Base-by-base conservation (phyloP, 2,797 vertebrate species). In the Streptopelia turtur region DNA sequence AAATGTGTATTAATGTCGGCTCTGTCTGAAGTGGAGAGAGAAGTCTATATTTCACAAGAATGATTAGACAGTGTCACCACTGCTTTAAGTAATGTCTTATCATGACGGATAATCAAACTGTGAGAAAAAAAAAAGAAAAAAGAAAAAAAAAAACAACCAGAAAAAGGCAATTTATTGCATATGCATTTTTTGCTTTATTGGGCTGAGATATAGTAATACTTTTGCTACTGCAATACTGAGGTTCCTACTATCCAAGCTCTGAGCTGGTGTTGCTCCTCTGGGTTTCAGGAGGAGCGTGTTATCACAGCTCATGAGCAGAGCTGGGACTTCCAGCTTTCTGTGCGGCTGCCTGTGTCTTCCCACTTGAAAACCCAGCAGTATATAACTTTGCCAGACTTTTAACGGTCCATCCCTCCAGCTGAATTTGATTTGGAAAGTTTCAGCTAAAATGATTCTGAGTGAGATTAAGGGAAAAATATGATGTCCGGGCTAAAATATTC, bases 1-100 rank as follows among this genome's bases (percentile, higher is more conserved):
- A 99, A 98, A 99, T 98, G 98, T 98, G 98, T 98, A 98, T 98
- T 98, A 98, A 98, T 98, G 98, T 96, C 8, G 91, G 84, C 95
- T 98, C 97, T 98, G 97, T 91, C 98, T 97, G 97, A 97, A 97
- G 97, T 94, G 87, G 84, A 94, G 97, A 96, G 97, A 98, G 97
- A 97, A 98, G 98, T 97, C 98, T 97, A 97, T 98, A 98, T 98
- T 98, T 98, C 98, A 98, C 96, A 97, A 97, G 97, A 97, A 97
- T 98, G 98, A 98, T 98, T 98, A 98, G 97, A 98, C 97, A 98
- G 95, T 98, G 98, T 98, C 98, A 98, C 96, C 93, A 95, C 97
- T 96, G 98, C 98, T 98, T 96, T 98, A 97, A 98, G 96, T 98
- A 97, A 97, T 96, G 97, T 98, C 98, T 98, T 98, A 98, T 98